These are phyloP conservation scores for Pseudonaja textilis DNA, from an alignment of 2,113 vertebrate genomes.

Conservation along the genomic window DNA sequence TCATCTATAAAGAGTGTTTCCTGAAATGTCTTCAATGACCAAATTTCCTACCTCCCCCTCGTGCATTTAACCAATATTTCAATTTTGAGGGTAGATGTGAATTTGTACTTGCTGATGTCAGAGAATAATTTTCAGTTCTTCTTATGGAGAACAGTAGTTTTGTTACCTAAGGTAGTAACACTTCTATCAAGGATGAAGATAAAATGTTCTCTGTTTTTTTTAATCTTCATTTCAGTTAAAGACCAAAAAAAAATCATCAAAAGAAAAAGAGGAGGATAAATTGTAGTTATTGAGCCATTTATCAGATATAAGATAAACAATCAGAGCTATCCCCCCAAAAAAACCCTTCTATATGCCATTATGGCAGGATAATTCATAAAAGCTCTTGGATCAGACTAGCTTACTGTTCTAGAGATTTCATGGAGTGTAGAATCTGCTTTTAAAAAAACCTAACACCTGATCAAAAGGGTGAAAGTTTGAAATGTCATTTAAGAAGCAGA, in stretches of 20 bases:
- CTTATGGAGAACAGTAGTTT: background rate
- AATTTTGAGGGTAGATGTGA: background rate
- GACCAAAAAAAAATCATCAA: background rate
- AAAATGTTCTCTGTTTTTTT: background rate
- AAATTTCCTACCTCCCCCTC: background rate
- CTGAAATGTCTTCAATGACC: too few species aligned
- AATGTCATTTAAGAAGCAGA: background rate
- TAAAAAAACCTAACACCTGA: background rate
- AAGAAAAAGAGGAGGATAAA: background rate
- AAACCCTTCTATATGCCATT: background rate
- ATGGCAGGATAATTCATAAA: background rate
- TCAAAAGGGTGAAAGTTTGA: background rate
- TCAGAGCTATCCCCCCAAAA: too few species aligned
- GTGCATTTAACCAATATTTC: background rate
- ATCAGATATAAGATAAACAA: background rate
- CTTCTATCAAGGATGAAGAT: background rate
- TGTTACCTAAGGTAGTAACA: background rate
- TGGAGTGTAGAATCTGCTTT: background rate
- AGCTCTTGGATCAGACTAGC: background rate
- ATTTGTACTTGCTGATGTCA: background rate
- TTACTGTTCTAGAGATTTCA: background rate
- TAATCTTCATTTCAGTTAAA: background rate
- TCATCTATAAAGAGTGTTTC: background rate
- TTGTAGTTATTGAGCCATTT: background rate
- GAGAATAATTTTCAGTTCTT: background rate